phyloP scores from a whole-genome alignment of 2,797 vertebrate genomes.

The Liasis olivaceus region DNA sequence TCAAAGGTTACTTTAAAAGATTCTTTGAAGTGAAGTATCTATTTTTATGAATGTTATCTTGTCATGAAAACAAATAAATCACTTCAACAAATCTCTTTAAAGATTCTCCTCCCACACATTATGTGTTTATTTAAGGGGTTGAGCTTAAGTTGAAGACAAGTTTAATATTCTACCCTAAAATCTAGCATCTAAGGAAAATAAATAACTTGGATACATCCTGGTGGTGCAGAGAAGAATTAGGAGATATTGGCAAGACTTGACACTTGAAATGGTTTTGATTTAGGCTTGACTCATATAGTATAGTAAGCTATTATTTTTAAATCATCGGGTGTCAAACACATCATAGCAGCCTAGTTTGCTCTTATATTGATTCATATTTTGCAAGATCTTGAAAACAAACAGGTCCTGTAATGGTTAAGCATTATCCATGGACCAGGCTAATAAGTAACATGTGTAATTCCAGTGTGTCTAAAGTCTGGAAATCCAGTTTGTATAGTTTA shows the following conservation, averaged over 20 bases:
- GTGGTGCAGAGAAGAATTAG: not conserved
- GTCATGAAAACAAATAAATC: not conserved
- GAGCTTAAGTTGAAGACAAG: not conserved
- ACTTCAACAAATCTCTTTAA: not conserved
- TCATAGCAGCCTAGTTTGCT: not conserved
- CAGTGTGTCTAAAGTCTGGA: not conserved
- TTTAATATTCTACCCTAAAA: not conserved
- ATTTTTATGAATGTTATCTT: constrained; percentile 10
- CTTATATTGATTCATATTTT: not conserved
- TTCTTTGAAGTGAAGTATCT: constrained; percentile 17
- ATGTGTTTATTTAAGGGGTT: not conserved
- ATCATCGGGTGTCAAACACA: not conserved
- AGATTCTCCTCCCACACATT: constrained; percentile 2
- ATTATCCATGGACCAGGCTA: not conserved
- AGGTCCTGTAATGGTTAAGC: not conserved
- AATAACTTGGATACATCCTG: constrained; percentile 4
- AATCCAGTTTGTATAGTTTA: not conserved
- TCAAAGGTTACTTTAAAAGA: constrained; percentile 28
- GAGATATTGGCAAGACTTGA: not conserved
- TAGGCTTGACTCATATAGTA: not conserved
- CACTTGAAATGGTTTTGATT: not conserved
- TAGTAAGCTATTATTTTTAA: not conserved
- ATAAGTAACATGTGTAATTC: not conserved
- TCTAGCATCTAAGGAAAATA: not conserved
- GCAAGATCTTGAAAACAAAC: not conserved